These are phyloP conservation scores for Setophaga petechia DNA, from an alignment of 2,113 vertebrate genomes.

Conservation along the genomic window DNA sequence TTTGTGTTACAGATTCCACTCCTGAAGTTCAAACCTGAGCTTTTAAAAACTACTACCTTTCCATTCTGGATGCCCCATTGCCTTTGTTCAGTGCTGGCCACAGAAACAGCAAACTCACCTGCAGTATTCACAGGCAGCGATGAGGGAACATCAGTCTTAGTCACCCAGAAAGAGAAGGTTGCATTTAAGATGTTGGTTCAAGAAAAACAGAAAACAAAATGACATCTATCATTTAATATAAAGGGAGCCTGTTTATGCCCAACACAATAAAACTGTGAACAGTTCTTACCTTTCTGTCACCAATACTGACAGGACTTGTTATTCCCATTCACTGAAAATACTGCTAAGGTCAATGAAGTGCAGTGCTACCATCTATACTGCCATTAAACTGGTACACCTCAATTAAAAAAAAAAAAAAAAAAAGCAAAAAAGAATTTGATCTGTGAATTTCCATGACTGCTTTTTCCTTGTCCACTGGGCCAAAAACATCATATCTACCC, in stretches of 20 bases:
- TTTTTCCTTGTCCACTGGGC: background rate
- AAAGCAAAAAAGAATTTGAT: background rate
- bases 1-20: background rate
- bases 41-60: background rate
- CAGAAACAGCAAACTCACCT: background rate
- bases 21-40: background rate
- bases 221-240: conserved; percentile 9
- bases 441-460: background rate
- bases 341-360: background rate
- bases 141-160: conserved; percentile 5
- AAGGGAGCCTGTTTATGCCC: conserved; percentile 24
- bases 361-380: background rate
- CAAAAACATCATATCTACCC: background rate
- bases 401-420: background rate
- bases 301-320: background rate
- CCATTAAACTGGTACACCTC: background rate
- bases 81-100: background rate
- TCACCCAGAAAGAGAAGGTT: conserved; percentile 51
- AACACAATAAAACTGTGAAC: conserved; percentile 1
- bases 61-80: background rate
- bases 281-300: background rate
- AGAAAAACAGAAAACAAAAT: conserved; percentile 55
- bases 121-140: background rate
- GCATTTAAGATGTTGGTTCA: conserved; percentile 28
- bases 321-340: background rate